Conservation (phyloP, 2,113 vertebrate species). For the Ranitomeya imitator region DNA sequence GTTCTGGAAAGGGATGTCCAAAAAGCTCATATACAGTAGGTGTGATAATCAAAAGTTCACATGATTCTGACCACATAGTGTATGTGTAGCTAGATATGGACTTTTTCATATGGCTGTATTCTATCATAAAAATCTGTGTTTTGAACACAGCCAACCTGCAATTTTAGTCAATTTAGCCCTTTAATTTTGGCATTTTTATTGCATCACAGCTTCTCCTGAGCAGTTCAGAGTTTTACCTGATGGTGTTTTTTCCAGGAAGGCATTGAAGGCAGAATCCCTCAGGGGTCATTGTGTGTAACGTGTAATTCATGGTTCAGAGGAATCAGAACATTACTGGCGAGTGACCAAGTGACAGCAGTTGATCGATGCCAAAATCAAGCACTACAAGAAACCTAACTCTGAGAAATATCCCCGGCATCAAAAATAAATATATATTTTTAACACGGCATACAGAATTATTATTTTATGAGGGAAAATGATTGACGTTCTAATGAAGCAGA, state of each 20-base stretch:
- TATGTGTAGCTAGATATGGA: too few species aligned
- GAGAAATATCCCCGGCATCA: too few species aligned
- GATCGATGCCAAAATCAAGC: constrained; percentile 9
- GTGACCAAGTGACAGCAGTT: neutral
- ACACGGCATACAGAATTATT: too few species aligned
- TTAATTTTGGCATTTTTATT: neutral
- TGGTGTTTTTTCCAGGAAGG: neutral
- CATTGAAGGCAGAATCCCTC: neutral
- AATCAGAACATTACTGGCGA: neutral
- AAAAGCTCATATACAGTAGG: too few species aligned
- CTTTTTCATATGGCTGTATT: too few species aligned
- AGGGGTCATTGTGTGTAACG: neutral
- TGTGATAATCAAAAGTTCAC: too few species aligned
- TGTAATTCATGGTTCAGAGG: neutral
- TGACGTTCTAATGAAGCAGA: too few species aligned
- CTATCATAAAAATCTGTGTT: neutral
- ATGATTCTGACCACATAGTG: too few species aligned
- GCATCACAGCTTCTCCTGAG: neutral
- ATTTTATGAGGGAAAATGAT: too few species aligned
- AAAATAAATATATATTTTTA: too few species aligned
- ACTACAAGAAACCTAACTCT: neutral
- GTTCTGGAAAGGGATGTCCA: too few species aligned
- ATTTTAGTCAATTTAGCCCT: neutral
- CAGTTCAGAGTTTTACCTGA: neutral
- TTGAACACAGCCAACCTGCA: neutral